A percentile compares a stretch with the other conserved stretches of the same genome.
Evolutionary conservation across 2,113 vertebrate genomes (phyloP).

Genomic region (Plotosus lineatus): DNA sequence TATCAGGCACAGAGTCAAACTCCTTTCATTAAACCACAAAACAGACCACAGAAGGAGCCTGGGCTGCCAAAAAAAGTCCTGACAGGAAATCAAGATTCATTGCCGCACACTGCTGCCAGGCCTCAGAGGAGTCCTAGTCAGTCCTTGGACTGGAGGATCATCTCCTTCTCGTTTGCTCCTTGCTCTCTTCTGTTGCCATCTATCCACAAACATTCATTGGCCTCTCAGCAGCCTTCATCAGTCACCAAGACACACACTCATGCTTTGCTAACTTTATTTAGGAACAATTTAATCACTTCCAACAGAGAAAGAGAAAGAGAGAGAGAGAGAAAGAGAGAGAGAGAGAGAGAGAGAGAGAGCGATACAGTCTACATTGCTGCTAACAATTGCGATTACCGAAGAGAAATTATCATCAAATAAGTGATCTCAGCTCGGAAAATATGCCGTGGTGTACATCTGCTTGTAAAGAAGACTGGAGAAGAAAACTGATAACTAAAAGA

Average conservation of each 20-base stretch:
- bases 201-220: slow-evolving; percentile 25
- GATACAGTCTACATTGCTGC: neutral
- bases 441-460: slow-evolving; percentile 1
- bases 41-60: slow-evolving; percentile 23
- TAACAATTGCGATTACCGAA: slow-evolving; percentile 17
- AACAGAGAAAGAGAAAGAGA: too few species aligned
- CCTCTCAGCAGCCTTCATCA: slow-evolving; percentile 13
- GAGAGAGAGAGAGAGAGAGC: too few species aligned
- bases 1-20: slow-evolving; percentile 40
- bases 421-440: slow-evolving; percentile 28
- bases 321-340: too few species aligned
- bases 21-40: slow-evolving; percentile 52
- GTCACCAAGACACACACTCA: slow-evolving; percentile 13
- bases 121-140: slow-evolving; percentile 36
- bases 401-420: slow-evolving; percentile 15
- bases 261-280: slow-evolving; percentile 17
- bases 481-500: neutral
- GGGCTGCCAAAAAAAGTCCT: slow-evolving; percentile 22
- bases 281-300: slow-evolving; percentile 17
- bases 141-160: slow-evolving; percentile 12
- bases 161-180: slow-evolving; percentile 8
- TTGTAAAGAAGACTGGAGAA: neutral
- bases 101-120: slow-evolving; percentile 37
- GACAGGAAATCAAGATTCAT: slow-evolving; percentile 49
- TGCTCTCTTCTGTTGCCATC: slow-evolving; percentile 37